phyloP scores from a whole-genome alignment of 2,888 invertebrate species.

The Andrena bicolor region DNA sequence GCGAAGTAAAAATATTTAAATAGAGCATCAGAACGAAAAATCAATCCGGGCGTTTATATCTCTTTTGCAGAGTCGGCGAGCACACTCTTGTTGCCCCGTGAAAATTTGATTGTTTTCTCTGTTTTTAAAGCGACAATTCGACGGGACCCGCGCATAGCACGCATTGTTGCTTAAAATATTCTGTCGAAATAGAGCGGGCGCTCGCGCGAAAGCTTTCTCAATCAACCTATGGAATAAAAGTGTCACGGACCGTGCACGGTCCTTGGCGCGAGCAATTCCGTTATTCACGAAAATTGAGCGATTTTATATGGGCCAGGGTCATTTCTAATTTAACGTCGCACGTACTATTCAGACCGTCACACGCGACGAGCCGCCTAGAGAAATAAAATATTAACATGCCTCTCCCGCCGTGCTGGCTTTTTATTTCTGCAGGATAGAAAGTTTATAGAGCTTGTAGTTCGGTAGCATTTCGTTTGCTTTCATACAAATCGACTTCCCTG shows the following conservation, averaged over 20 bases:
- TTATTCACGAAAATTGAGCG: constrained; percentile 2
- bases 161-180: constrained; percentile 1
- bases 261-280: background rate
- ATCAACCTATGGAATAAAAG: background rate
- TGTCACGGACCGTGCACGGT: background rate
- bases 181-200: background rate
- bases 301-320: background rate
- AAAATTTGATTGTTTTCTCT: background rate
- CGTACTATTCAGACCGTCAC: background rate
- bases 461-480: background rate
- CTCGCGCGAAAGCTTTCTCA: background rate
- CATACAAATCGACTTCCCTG: too few relatives aligned
- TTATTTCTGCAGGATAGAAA: background rate
- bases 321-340: background rate
- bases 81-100: background rate
- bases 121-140: background rate
- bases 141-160: too few relatives aligned
- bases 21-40: background rate
- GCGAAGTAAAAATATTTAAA: background rate
- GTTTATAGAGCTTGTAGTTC: background rate
- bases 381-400: background rate
- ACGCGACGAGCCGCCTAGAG: background rate
- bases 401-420: background rate
- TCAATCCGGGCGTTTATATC: background rate
- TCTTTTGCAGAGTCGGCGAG: background rate